Conservation (phyloP, 2,888 invertebrate genomes). For the Nyleta sp. region DNA sequence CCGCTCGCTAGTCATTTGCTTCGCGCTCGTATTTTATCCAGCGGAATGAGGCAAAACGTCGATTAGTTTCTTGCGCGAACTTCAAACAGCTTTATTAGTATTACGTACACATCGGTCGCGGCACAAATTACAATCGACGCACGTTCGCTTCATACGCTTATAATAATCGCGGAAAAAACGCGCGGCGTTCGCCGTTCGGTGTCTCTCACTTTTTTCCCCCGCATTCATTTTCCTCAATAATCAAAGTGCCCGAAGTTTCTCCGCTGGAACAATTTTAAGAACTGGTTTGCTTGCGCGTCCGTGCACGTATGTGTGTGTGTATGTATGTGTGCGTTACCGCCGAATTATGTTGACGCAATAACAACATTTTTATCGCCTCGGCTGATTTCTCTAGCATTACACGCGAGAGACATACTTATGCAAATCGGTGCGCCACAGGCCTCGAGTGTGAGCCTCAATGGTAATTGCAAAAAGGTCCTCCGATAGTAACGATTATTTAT, state of each 20-base stretch:
- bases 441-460: conserved; percentile 50
- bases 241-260: background rate
- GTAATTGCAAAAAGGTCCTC: conserved; percentile 60
- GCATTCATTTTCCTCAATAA: conserved; percentile 9
- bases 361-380: conserved; percentile 44
- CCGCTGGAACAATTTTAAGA: conserved; percentile 14
- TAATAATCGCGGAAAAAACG: conserved; percentile 27
- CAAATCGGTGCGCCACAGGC: conserved; percentile 54
- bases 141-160: conserved; percentile 10
- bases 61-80: conserved; percentile 50
- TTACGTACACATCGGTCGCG: conserved; percentile 9
- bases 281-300: too few relatives aligned
- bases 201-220: background rate
- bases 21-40: conserved; percentile 29
- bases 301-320: too few relatives aligned
- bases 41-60: conserved; percentile 31
- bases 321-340: background rate
- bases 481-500: conserved; percentile 60
- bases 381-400: conserved; percentile 44
- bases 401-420: conserved; percentile 49
- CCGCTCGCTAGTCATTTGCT: conserved; percentile 1
- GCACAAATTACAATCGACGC: conserved; percentile 34
- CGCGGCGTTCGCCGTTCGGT: background rate
- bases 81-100: conserved; percentile 47
- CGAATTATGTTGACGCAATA: conserved; percentile 38